Percentiles rank a stretch among this genome's conserved stretches.
Conservation (phyloP, 35 echinoderm and acorn worm species). For the Amphiura filiformis region DNA sequence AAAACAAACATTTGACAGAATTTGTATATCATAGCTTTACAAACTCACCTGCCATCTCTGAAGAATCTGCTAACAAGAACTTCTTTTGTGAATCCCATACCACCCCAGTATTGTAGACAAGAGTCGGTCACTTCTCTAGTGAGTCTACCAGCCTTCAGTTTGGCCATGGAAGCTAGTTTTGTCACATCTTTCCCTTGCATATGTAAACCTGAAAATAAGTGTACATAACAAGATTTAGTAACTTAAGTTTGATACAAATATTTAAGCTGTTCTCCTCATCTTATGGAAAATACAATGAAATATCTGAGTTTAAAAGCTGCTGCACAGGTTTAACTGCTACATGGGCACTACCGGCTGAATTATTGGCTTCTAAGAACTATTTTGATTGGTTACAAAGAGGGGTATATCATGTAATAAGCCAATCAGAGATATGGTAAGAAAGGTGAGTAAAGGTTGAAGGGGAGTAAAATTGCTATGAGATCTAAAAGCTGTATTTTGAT, state of each 20-base stretch:
- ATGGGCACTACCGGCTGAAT: too few relatives aligned
- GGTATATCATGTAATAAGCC: too few relatives aligned
- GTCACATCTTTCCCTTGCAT: slow-evolving; percentile 86
- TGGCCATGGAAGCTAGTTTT: slow-evolving; percentile 93
- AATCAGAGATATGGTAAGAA: too few relatives aligned
- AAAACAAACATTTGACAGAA: too few relatives aligned
- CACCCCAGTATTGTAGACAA: slow-evolving; percentile 94
- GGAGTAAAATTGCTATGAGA: too few relatives aligned
- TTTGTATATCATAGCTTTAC: too few relatives aligned
- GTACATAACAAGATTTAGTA: neutral
- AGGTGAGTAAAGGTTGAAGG: too few relatives aligned
- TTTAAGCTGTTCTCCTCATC: neutral
- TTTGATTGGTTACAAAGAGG: too few relatives aligned
- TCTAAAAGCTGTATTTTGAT: too few relatives aligned
- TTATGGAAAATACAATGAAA: neutral
- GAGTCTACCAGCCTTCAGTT: slow-evolving; percentile 83
- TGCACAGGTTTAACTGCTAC: too few relatives aligned
- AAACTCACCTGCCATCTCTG: slow-evolving; percentile 82
- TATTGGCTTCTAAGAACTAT: too few relatives aligned
- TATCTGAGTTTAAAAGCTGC: neutral
- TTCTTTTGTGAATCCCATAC: slow-evolving; percentile 88
- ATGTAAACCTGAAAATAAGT: slow-evolving; percentile 51
- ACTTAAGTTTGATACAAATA: neutral
- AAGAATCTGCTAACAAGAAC: slow-evolving; percentile 73
- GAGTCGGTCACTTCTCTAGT: slow-evolving; percentile 68